A percentile compares a stretch with the other conserved stretches of the same genome.
Conservation (phyloP, 2,113 vertebrate genomes). For the Perca flavescens region DNA sequence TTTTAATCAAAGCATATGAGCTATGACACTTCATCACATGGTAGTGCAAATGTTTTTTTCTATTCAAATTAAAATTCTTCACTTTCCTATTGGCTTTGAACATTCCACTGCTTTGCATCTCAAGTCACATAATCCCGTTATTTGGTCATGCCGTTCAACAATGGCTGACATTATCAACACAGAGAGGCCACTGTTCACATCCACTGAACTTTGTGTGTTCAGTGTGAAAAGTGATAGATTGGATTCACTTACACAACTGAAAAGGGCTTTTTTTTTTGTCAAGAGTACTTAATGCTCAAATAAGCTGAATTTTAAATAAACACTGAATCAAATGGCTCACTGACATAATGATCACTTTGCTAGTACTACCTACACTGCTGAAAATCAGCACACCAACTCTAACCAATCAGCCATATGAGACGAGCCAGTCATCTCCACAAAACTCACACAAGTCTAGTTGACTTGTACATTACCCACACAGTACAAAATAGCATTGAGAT, state of each 20-base stretch:
- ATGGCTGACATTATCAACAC: conserved; percentile 57
- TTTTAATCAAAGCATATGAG: conserved; percentile 2
- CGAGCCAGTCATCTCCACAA: not conserved
- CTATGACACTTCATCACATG: conserved; percentile 1
- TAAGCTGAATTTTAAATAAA: not conserved
- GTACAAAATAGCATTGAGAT: not conserved
- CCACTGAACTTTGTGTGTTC: conserved; percentile 7
- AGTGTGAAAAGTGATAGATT: not conserved
- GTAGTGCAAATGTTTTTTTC: not conserved
- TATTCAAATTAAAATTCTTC: not conserved
- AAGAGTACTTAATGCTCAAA: not conserved
- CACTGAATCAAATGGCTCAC: not conserved
- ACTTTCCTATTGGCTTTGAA: conserved; percentile 1
- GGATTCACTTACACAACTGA: not conserved
- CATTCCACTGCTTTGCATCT: conserved; percentile 31
- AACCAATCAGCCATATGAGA: not conserved
- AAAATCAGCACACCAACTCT: not conserved
- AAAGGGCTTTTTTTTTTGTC: not conserved
- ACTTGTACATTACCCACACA: not conserved
- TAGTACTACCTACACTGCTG: not conserved
- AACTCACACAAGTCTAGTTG: not conserved
- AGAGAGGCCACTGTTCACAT: conserved; percentile 43
- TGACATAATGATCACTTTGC: not conserved
- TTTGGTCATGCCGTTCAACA: conserved; percentile 46
- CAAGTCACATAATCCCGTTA: conserved; percentile 43